These are phyloP conservation scores for Arctopsyche grandis DNA, from an alignment of 1,140 invertebrate genomes.

Conservation along the genomic window DNA sequence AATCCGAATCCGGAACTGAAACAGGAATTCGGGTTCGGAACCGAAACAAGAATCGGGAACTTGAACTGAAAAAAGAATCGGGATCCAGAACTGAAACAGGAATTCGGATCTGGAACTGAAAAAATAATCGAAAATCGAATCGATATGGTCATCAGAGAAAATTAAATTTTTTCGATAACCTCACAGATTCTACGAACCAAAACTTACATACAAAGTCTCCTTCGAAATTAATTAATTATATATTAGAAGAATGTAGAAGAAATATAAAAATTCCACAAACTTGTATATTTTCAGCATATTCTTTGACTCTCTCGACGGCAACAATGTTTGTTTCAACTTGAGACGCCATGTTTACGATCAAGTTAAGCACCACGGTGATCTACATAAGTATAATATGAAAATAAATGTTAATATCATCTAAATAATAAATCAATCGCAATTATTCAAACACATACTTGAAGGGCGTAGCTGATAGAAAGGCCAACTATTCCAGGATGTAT, in stretches of 20 bases:
- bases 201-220: not conserved
- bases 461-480: constrained; percentile 88
- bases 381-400: constrained; percentile 56
- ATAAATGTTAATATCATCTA: constrained; percentile 1
- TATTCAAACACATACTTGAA: constrained; percentile 71
- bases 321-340: constrained; percentile 98
- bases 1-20: no score
- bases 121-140: no score
- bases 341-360: constrained; percentile 95
- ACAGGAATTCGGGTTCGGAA: no score
- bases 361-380: constrained; percentile 95
- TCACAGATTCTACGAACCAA: no score
- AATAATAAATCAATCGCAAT: not conserved
- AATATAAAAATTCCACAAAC: constrained; percentile 55
- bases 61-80: no score
- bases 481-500: constrained; percentile 84
- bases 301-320: constrained; percentile 96
- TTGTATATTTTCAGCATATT: constrained; percentile 88
- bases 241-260: not conserved
- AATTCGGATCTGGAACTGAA: no score
- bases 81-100: no score
- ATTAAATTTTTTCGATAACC: no score
- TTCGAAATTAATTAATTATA: not conserved
- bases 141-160: no score
- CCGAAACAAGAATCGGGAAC: no score